Evolutionary conservation across 2,797 vertebrate genomes (phyloP), one percentile per base, ranked within the genome.

Genomic region (Pangasius krempfi): DNA sequence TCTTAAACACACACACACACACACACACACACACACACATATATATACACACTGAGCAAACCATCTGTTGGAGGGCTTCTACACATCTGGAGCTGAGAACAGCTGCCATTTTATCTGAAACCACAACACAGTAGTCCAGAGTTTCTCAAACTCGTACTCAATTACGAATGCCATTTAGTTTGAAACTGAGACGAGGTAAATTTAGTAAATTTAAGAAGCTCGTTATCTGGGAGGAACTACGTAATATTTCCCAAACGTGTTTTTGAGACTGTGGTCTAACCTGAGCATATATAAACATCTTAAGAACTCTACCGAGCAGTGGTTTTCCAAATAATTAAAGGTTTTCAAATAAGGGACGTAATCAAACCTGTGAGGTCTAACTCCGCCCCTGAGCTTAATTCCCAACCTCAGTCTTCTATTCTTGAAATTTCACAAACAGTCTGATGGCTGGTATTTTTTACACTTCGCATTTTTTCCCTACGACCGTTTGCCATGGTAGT

Each of bases 1-100:
- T 62, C n/a, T 18, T 47, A 12, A 25, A 50, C 54, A 54, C 40
- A 40, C 60, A 62, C 66, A 44, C 40, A 44, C 40, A 44, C 40
- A 75, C 86, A 73, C 44, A 73, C 40, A 78, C 64, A 86, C 83
- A 73, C 25, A 73, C 18, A 22, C 70, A 73, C 40, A 76, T 33
- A 79, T 20, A 58, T 47, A 22, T 58, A 72, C 70, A 84, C 87
- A 64, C 54, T 3, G 30, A 12, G 4, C 4, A 84, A n/a, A 30
- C 14, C 82, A 84, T 66, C 62, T 66, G 60, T 52, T 1, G 30
- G 44, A 9, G 40, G 62, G 56, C 18, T 66, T 50, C n/a, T 50
- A 20, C 60, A 68, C 82, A 84, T 50, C 82, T 84, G 60, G 82
- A 66, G 14, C 40, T 20, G 40, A 66, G 25, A n/a, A 60, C 81